Percentiles rank a stretch among this genome's conserved stretches.
These are phyloP conservation scores for Podilymbus podiceps DNA, from an alignment of 2,113 vertebrate genomes.

Conservation along the genomic window DNA sequence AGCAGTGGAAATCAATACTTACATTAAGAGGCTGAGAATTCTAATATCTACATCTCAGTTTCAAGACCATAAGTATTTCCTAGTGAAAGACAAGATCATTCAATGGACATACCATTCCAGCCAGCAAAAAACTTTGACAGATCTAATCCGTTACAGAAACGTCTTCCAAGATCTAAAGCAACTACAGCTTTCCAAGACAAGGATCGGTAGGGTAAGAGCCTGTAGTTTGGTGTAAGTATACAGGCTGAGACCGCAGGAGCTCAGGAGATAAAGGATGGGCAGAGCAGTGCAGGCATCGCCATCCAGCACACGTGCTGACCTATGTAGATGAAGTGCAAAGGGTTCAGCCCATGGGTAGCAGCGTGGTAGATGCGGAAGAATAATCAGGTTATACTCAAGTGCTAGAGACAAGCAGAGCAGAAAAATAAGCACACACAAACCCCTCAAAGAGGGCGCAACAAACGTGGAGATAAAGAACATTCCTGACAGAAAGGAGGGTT, in stretches of 20 bases:
- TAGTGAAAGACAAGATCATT: not conserved
- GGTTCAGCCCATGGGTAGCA: not conserved
- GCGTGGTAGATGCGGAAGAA: not conserved
- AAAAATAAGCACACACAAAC: not conserved
- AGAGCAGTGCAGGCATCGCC: not conserved
- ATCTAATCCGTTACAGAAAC: not conserved
- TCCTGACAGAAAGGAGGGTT: not conserved
- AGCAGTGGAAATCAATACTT: not conserved
- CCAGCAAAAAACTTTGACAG: not conserved
- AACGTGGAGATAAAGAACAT: not conserved
- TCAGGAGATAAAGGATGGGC: not conserved
- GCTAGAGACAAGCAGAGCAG: not conserved
- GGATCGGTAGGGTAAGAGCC: not conserved
- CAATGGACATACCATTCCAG: not conserved
- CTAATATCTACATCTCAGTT: not conserved
- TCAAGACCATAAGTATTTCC: not conserved
- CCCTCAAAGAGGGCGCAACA: not conserved
- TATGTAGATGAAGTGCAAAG: not conserved
- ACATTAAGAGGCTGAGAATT: not conserved
- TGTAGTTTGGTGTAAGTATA: not conserved
- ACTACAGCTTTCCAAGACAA: not conserved
- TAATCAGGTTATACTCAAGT: not conserved
- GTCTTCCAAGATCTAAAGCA: not conserved
- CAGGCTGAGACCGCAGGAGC: not conserved
- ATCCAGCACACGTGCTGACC: fast-evolving